phyloP scores from a whole-genome alignment of 2,888 invertebrate genomes.

The Sclerodermus sp. region DNA sequence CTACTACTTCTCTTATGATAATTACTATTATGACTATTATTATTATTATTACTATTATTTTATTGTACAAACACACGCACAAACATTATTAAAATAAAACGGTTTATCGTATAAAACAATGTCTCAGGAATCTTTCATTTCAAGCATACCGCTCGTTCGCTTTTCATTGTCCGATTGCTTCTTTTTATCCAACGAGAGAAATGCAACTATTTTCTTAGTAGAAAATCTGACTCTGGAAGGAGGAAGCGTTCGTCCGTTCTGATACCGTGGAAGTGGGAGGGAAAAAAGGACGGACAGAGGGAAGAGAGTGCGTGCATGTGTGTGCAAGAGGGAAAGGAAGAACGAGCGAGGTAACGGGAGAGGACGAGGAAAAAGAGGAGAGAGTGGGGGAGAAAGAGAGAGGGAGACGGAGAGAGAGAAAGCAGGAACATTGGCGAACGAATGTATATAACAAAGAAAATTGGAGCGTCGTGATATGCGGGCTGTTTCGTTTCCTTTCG shows the following conservation, averaged over 20 bases:
- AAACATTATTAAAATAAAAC: constrained; percentile 50
- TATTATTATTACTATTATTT: constrained; percentile 26
- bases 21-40: constrained; percentile 34
- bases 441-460: too few relatives aligned
- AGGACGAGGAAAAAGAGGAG: neutral
- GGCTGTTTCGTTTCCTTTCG: too few relatives aligned
- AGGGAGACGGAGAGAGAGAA: neutral
- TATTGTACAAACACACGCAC: constrained; percentile 41
- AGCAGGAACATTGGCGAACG: neutral
- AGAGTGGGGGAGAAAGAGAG: too few relatives aligned
- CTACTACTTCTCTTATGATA: constrained; percentile 8
- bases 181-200: too few relatives aligned
- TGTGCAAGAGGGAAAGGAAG: neutral
- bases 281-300: neutral
- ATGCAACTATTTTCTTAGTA: too few relatives aligned
- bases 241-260: neutral
- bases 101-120: constrained; percentile 41
- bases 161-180: too few relatives aligned
- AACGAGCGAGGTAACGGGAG: neutral
- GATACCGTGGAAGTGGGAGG: neutral
- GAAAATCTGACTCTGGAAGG: too few relatives aligned
- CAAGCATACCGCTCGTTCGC: too few relatives aligned
- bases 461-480: too few relatives aligned
- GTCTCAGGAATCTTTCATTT: too few relatives aligned
- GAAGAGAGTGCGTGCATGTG: too few relatives aligned